Base-by-base conservation (phyloP, 2,888 invertebrate species). In the Bembecia ichneumoniformis region DNA sequence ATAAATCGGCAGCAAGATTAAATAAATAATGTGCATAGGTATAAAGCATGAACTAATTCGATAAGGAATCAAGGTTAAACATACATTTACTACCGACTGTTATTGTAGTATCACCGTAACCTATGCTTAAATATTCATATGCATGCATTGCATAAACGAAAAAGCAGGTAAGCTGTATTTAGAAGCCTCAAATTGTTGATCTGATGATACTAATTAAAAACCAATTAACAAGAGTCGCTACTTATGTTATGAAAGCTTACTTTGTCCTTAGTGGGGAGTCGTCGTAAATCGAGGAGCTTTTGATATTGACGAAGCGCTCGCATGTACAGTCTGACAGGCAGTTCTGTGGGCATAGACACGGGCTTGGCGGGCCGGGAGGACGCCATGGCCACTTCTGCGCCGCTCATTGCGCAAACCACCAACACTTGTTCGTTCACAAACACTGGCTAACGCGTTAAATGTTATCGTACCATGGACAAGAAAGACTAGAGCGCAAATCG, bases 291-390 rank as follows among this genome's bases (percentile, higher is more conserved):
- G 57, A 90, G 77, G 52, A 91, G 81, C 69, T 89, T 89, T 66
- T 90, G 90, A 68, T 91, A 91, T 70, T 91, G 91, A 52, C 90
- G 88, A 34, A 90, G 88, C 54, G 91, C 91, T 56, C 90, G 78
- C 63, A 89, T 73, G 71, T 88, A 90, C 50, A 90, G 75, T 54
- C 89, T 76, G 60, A 88, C 87, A 45, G 89, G 80, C 49, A 82
- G 67, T 52, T 80, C 78, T 16, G 66, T 56, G 46, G 81, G 73
- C 57, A 77, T 58, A 52, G 75, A 63, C 47, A 71, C 68, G 49
- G 74, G 60, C 59, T 77, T 75, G 57, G 68, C 58, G 53, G 66
- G 60, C 57, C 82, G 71, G 70, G 82, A 75, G 60, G 82, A 77
- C 59, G 83, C 75, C 60, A 78, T 82, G 59, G 81, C 74, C 54